Conservation (phyloP, 2,113 vertebrate species). For the Corythaixoides concolor region DNA sequence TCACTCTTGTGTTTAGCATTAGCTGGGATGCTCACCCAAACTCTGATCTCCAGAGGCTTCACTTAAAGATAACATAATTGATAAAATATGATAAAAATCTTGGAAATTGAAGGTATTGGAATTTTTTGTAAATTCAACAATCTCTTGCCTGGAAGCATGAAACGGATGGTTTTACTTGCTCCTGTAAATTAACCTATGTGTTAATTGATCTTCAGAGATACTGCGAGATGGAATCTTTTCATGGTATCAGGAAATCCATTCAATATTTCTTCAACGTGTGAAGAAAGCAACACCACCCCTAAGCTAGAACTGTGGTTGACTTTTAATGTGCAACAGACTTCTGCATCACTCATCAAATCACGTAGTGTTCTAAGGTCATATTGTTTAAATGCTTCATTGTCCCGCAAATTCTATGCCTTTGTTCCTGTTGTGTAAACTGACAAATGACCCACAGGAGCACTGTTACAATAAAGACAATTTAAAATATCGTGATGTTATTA, state of each 20-base stretch:
- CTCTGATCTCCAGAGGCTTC: not conserved
- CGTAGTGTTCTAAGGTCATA: rapidly evolving
- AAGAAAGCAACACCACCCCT: not conserved
- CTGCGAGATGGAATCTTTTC: not conserved
- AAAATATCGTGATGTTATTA: rapidly evolving
- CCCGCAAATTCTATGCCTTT: not conserved
- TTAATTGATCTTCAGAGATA: not conserved
- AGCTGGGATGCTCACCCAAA: not conserved
- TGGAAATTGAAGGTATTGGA: not conserved
- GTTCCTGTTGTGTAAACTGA: not conserved
- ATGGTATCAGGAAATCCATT: not conserved
- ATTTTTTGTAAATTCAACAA: not conserved
- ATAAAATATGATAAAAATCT: not conserved
- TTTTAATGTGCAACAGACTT: not conserved
- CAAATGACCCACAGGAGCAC: not conserved
- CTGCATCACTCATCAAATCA: not conserved
- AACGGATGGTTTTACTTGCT: not conserved
- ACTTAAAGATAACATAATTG: not conserved
- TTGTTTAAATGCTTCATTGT: not conserved
- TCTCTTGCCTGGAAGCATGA: not conserved
- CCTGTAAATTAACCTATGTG: not conserved
- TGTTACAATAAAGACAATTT: not conserved
- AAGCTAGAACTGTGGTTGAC: not conserved
- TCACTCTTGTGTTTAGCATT: not conserved
- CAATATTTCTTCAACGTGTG: rapidly evolving